Conservation (phyloP, 1,140 invertebrate species). For the Listronotus bonariensis region DNA sequence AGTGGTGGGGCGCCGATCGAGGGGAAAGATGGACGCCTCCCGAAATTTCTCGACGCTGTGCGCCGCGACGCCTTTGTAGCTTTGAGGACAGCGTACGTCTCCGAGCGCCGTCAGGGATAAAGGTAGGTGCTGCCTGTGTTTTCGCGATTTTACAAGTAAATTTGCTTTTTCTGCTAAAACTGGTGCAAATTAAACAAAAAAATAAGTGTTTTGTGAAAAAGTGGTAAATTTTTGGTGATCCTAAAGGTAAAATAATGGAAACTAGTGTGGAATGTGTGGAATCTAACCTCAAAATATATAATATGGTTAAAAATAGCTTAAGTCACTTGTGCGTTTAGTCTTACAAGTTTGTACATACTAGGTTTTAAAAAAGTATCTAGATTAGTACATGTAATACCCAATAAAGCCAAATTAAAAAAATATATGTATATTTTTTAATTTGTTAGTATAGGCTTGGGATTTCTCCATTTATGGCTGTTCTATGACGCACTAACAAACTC, state of each 20-base stretch:
- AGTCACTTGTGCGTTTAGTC: slow-evolving; percentile 7
- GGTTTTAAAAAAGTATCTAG: too few relatives aligned
- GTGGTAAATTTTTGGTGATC: not conserved
- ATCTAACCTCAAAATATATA: slow-evolving; percentile 21
- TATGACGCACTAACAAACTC: too few relatives aligned
- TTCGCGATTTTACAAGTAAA: slow-evolving; percentile 8
- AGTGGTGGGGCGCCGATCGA: slow-evolving; percentile 39
- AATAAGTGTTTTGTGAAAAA: slow-evolving; percentile 6
- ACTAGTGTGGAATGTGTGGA: slow-evolving; percentile 10
- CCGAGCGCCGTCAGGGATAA: slow-evolving; percentile 52
- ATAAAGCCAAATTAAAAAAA: too few relatives aligned
- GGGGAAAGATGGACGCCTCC: slow-evolving; percentile 36
- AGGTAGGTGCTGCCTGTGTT: slow-evolving; percentile 46
- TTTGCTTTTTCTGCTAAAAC: not conserved
- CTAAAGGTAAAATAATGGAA: not conserved
- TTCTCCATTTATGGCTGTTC: too few relatives aligned
- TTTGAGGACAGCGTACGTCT: slow-evolving; percentile 54
- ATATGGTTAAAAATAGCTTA: slow-evolving; percentile 13
- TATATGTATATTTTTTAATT: too few relatives aligned
- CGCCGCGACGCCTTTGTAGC: slow-evolving; percentile 55
- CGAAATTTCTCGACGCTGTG: slow-evolving; percentile 39
- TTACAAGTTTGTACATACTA: not conserved
- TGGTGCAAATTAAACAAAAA: not conserved
- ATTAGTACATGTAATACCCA: too few relatives aligned
- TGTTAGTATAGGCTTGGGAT: too few relatives aligned